These are phyloP conservation scores for Neosalanx taihuensis DNA, from an alignment of 2,797 vertebrate species.

Conservation along the genomic window DNA sequence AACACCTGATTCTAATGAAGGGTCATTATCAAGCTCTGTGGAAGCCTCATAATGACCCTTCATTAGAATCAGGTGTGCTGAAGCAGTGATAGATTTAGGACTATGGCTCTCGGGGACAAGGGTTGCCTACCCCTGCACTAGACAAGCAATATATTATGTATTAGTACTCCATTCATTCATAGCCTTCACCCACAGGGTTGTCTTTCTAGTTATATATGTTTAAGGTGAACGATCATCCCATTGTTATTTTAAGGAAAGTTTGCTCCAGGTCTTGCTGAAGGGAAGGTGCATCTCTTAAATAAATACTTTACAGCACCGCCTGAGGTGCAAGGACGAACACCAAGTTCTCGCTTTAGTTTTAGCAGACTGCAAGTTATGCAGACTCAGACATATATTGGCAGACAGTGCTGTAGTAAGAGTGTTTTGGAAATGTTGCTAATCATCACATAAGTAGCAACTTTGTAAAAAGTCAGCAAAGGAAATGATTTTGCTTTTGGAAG, in stretches of 20 bases:
- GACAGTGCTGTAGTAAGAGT: not conserved
- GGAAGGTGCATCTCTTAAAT: not conserved
- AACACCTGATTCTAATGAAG: too few relatives aligned
- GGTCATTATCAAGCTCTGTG: too few relatives aligned
- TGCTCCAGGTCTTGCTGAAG: not conserved
- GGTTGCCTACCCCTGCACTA: too few relatives aligned
- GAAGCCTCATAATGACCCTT: too few relatives aligned
- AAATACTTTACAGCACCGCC: not conserved
- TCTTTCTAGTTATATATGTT: not conserved
- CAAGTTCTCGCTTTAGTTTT: not conserved
- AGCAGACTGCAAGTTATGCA: not conserved
- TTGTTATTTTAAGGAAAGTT: not conserved
- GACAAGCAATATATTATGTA: too few relatives aligned
- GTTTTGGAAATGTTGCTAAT: not conserved
- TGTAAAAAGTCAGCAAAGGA: not conserved
- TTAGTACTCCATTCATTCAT: not conserved
- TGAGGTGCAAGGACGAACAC: not conserved
- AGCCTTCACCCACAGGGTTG: not conserved
- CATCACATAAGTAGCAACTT: not conserved
- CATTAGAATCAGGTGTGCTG: too few relatives aligned
- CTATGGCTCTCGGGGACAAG: too few relatives aligned
- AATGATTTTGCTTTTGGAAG: not conserved
- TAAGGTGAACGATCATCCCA: not conserved
- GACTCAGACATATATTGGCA: not conserved
- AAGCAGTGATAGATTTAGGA: too few relatives aligned